Conservation (phyloP, 2,888 invertebrate species). For the Nudaria mundana region DNA sequence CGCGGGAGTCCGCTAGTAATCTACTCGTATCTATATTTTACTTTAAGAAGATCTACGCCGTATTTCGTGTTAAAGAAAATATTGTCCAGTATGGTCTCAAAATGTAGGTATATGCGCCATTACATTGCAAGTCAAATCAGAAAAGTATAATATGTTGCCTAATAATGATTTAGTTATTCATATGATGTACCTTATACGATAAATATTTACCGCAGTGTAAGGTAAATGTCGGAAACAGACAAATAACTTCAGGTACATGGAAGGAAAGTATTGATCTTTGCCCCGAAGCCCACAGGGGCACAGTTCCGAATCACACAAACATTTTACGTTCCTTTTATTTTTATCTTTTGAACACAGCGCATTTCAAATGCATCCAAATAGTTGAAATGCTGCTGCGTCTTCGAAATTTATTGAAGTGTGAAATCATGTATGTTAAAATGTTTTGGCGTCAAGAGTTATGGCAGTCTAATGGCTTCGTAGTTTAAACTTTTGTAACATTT, state of each 20-base stretch:
- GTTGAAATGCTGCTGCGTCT: constrained; percentile 5
- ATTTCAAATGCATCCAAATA: constrained; percentile 9
- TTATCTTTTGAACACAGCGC: constrained; percentile 3
- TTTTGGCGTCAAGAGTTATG: neutral
- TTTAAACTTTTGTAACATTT: neutral
- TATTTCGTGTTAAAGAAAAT: too few relatives aligned
- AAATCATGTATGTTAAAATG: neutral
- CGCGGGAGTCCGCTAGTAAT: too few relatives aligned
- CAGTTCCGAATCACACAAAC: constrained; percentile 29
- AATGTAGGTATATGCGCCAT: too few relatives aligned
- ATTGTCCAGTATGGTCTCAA: too few relatives aligned
- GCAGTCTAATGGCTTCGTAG: too few relatives aligned
- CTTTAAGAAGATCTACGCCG: too few relatives aligned
- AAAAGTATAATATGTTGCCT: too few relatives aligned
- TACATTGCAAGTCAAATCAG: too few relatives aligned
- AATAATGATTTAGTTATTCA: too few relatives aligned
- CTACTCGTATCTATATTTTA: too few relatives aligned
- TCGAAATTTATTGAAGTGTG: neutral
- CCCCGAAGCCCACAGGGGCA: constrained; percentile 2
- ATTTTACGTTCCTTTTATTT: constrained; percentile 18
- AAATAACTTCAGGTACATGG: constrained; percentile 38
- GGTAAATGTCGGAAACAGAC: constrained; percentile 32
- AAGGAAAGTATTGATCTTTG: constrained; percentile 43
- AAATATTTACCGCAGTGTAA: too few relatives aligned
- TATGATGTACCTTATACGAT: too few relatives aligned